These are phyloP conservation scores for Uria aalge DNA, from an alignment of 2,113 vertebrate genomes.

Conservation along the genomic window DNA sequence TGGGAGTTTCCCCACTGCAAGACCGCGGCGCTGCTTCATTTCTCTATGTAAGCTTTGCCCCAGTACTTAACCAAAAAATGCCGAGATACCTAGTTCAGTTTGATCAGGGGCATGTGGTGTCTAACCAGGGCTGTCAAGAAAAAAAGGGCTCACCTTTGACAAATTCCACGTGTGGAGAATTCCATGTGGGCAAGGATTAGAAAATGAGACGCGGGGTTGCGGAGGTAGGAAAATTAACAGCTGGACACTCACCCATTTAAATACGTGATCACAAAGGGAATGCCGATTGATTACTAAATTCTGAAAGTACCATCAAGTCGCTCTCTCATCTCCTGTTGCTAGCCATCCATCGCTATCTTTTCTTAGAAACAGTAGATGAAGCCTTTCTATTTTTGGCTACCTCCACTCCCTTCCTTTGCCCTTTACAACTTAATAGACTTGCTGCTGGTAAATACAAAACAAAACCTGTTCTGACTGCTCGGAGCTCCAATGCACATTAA, in stretches of 20 bases:
- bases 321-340: not conserved
- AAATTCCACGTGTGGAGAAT: not conserved
- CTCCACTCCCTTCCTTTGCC: conserved; percentile 25
- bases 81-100: not conserved
- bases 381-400: conserved; percentile 58
- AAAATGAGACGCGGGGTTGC: not conserved
- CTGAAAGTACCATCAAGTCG: not conserved
- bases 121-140: not conserved
- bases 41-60: not conserved
- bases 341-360: not conserved
- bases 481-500: conserved; percentile 57
- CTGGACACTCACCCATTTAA: not conserved
- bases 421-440: conserved; percentile 71
- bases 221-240: not conserved
- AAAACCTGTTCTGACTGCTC: conserved; percentile 56
- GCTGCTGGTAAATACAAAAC: conserved; percentile 73
- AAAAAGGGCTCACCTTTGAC: not conserved
- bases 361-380: conserved; percentile 49
- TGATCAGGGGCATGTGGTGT: not conserved
- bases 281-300: not conserved
- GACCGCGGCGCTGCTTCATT: not conserved
- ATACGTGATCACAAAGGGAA: not conserved
- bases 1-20: not conserved
- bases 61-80: not conserved
- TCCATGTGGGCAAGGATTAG: not conserved